Evolutionary conservation across 2,888 invertebrate species (phyloP).

Genomic region (Troides oblongomaculatus): DNA sequence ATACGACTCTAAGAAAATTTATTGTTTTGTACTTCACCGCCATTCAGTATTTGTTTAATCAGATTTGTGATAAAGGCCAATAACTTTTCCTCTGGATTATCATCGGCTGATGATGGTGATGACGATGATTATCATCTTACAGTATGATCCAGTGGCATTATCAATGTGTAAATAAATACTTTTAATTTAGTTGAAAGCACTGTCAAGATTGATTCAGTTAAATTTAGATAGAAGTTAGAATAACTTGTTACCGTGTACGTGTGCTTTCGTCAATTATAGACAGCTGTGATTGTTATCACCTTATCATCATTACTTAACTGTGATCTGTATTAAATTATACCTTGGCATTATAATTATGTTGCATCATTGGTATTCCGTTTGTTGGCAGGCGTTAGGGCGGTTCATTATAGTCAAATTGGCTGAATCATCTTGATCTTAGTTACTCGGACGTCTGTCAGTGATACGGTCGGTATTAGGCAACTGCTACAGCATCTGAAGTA

Average conservation of each 20-base stretch:
- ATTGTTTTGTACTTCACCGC: too few relatives aligned
- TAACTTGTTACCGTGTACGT: slow-evolving; percentile 20
- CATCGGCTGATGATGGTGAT: background rate
- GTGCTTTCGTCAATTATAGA: slow-evolving; percentile 22
- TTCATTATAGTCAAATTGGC: slow-evolving; percentile 41
- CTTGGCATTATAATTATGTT: slow-evolving; percentile 31
- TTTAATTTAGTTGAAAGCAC: slow-evolving; percentile 1
- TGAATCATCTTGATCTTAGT: slow-evolving; percentile 48
- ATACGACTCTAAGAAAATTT: too few relatives aligned
- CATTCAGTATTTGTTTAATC: too few relatives aligned
- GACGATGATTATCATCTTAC: background rate
- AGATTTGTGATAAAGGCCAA: too few relatives aligned
- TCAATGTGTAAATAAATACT: background rate
- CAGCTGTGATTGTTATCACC: slow-evolving; percentile 14
- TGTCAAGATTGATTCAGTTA: slow-evolving; percentile 3
- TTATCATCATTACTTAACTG: slow-evolving; percentile 22
- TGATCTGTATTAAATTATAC: slow-evolving; percentile 33
- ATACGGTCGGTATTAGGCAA: slow-evolving; percentile 35
- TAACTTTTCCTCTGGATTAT: too few relatives aligned
- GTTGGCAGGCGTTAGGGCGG: slow-evolving; percentile 25
- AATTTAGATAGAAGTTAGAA: slow-evolving; percentile 7
- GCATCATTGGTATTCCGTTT: slow-evolving; percentile 33
- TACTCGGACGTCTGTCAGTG: slow-evolving; percentile 34
- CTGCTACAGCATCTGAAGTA: slow-evolving; percentile 32
- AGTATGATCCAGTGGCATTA: background rate